A percentile compares a stretch with the other conserved stretches of the same genome.
These are phyloP conservation scores for Pseudeuparius sepicola DNA, from an alignment of 2,888 invertebrate species.

Conservation along the genomic window DNA sequence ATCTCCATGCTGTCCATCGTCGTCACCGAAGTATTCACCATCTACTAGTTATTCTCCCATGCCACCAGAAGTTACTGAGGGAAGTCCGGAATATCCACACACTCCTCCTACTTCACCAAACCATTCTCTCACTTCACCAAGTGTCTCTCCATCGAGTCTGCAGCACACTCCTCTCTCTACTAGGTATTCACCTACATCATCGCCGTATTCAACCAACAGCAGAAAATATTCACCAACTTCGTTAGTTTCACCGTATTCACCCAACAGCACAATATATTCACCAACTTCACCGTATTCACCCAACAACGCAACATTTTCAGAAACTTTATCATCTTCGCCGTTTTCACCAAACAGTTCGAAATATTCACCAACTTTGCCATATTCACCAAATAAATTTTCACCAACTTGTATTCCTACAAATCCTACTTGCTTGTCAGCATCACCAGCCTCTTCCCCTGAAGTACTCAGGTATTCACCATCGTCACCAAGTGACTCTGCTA, in stretches of 20 bases:
- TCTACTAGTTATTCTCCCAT: constrained; percentile 75
- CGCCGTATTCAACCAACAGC: constrained; percentile 68
- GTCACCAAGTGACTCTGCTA: constrained; percentile 49
- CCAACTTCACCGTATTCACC: no score
- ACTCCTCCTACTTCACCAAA: constrained; percentile 80
- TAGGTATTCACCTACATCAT: constrained; percentile 44
- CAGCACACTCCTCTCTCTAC: constrained; percentile 62
- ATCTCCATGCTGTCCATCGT: constrained; percentile 60
- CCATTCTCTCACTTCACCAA: constrained; percentile 74
- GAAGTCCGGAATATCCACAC: constrained; percentile 76
- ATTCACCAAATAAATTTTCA: no score
- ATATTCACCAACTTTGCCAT: no score
- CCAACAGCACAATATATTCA: no score
- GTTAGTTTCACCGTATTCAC: no score
- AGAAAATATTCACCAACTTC: constrained; percentile 76
- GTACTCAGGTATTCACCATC: constrained; percentile 62
- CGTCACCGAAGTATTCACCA: constrained; percentile 71
- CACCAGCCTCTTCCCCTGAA: constrained; percentile 69
- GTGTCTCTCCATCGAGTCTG: constrained; percentile 68
- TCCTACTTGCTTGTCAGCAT: constrained; percentile 68
- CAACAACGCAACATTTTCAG: no score
- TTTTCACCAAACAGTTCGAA: no score
- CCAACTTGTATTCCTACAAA: constrained; percentile 72
- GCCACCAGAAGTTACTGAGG: constrained; percentile 66
- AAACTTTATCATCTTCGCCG: no score